Evolutionary conservation across 2,113 vertebrate genomes (phyloP).

Genomic region (Plectropomus leopardus): DNA sequence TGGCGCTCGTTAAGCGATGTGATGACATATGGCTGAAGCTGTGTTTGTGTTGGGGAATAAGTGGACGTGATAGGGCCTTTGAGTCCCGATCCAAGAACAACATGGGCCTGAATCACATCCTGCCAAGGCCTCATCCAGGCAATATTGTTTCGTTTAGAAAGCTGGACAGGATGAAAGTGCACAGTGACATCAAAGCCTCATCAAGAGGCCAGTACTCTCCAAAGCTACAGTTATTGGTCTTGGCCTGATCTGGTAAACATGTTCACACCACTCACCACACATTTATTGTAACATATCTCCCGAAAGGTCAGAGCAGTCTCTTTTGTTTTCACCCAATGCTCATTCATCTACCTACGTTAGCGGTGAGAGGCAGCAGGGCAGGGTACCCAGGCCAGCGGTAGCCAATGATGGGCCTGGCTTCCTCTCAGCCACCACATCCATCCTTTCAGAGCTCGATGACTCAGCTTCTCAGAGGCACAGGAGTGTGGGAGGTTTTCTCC

Average conservation of each 20-base stretch:
- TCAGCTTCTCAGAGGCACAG: constrained; percentile 75
- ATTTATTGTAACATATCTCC: constrained; percentile 9
- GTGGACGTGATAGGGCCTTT: constrained; percentile 53
- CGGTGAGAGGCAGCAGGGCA: constrained; percentile 52
- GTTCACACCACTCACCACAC: neutral
- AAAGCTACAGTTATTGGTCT: neutral
- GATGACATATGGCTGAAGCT: constrained; percentile 37
- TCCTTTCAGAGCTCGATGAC: constrained; percentile 74
- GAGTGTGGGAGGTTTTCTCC: constrained; percentile 77
- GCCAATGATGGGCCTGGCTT: constrained; percentile 48
- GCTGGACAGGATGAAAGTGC: constrained; percentile 27
- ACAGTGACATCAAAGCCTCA: constrained; percentile 30
- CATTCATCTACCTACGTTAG: constrained; percentile 63
- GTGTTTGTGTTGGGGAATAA: constrained; percentile 53
- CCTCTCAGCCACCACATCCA: constrained; percentile 66
- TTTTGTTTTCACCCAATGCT: constrained; percentile 38
- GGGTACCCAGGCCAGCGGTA: constrained; percentile 23
- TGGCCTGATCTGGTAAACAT: neutral
- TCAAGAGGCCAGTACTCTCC: constrained; percentile 1
- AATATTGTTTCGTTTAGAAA: constrained; percentile 44
- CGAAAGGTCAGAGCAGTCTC: constrained; percentile 39
- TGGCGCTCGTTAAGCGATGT: constrained; percentile 36
- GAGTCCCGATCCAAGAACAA: constrained; percentile 51
- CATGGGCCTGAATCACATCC: constrained; percentile 47
- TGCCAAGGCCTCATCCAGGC: constrained; percentile 46